Base-by-base conservation (phyloP, 2,797 vertebrate species). In the Girardinus metallicus region DNA sequence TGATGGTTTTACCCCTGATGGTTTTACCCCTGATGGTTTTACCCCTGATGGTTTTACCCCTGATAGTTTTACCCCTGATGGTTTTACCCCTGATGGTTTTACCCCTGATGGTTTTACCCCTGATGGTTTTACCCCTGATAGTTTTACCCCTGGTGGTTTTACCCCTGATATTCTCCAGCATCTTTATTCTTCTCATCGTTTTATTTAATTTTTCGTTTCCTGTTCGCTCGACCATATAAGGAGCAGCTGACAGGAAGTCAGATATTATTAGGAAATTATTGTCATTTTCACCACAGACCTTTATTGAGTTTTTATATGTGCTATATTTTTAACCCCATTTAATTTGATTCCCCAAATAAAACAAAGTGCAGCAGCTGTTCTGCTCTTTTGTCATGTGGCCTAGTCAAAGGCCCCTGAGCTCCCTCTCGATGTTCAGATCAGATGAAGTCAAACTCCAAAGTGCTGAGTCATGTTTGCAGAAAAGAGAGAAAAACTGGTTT, bases 71-170 rank as follows among this genome's bases (percentile, higher is more conserved):
- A 57, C 39, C 34, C 36, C 51, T 44, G 43, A 13, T 0, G 1
- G 43, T 44, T 44, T 87, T 80, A 70, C 44, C 57, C 36, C 53
- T 60, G 41, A 49, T 0, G 55, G 12, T 36, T 15, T 31, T 43
- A 55, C 39, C 34, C 36, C 57, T 46, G 12, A 15, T 0, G 0
- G 44, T 15, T 46, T 87, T 80, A 70, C 47, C 51, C 36, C 53
- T 53, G 36, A 62, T 0, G 49, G 12, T 41, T 15, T 31, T 43
- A 57, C 39, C 34, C 36, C 57, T 46, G 44, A 1, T 1, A 0
- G 44, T 46, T 46, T 87, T 79, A 71, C 49, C 57, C 36, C 53
- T 60, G 41, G 49, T 0, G 64, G 10, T 41, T 13, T 34, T 44
- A 57, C 39, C 34, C 29, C 55, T 1, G 2, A 51, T 51, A 26